A percentile compares a stretch with the other conserved stretches of the same genome.
phyloP scores from a whole-genome alignment of 1,140 invertebrate genomes.

The Colletes gigas region DNA sequence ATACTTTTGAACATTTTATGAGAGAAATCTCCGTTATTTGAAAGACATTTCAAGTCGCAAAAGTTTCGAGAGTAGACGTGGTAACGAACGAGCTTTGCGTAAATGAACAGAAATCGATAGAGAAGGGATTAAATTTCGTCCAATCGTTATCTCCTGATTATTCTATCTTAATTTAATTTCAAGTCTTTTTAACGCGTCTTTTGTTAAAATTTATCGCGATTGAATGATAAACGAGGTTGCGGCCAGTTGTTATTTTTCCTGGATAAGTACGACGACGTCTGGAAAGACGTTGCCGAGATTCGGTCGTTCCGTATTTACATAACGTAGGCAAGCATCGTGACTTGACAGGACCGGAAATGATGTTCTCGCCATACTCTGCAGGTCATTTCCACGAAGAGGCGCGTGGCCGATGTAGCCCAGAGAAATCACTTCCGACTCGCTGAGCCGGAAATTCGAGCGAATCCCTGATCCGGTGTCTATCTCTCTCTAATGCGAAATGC shows the following conservation, averaged over 20 bases:
- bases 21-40: no score
- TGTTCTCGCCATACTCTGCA: conserved; percentile 54
- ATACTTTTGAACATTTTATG: background rate
- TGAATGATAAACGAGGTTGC: no score
- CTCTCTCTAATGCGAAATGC: conserved; percentile 36
- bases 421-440: conserved; percentile 69
- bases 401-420: conserved; percentile 54
- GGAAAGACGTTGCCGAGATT: conserved; percentile 1
- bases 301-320: conserved; percentile 52
- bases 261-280: conserved; percentile 4
- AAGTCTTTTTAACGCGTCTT: no score
- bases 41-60: no score
- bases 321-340: conserved; percentile 56
- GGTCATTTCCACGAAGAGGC: conserved; percentile 66
- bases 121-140: no score
- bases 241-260: conserved; percentile 13
- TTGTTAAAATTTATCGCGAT: no score
- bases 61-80: no score
- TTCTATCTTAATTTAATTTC: no score
- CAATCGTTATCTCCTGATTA: no score
- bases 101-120: no score
- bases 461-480: conserved; percentile 53
- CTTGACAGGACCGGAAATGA: conserved; percentile 64
- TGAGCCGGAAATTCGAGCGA: conserved; percentile 69
- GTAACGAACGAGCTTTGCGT: no score